Conservation (phyloP, 1,140 invertebrate species). For the Hermetia illucens region DNA sequence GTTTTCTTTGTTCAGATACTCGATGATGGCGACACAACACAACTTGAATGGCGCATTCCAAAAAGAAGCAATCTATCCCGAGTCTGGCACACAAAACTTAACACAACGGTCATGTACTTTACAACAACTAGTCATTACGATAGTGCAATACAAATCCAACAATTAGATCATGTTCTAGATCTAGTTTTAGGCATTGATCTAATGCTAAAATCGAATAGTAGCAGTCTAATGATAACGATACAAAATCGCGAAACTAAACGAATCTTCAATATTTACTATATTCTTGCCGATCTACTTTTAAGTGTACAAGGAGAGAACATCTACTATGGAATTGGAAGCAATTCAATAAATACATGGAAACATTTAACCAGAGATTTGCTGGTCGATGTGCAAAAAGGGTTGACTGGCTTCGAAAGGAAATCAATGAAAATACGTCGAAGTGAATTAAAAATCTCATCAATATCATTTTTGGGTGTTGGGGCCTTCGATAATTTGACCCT, state of each 20-base stretch:
- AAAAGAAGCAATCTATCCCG: conserved; percentile 45
- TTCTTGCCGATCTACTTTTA: conserved; percentile 57
- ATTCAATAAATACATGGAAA: conserved; percentile 50
- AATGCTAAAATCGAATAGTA: conserved; percentile 58
- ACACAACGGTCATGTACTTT: conserved; percentile 51
- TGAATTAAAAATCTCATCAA: conserved; percentile 48
- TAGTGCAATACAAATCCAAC: conserved; percentile 48
- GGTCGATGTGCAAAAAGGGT: conserved; percentile 83
- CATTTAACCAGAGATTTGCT: conserved; percentile 74
- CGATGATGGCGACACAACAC: conserved; percentile 56
- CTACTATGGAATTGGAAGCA: conserved; percentile 72
- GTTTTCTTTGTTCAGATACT: conserved; percentile 28
- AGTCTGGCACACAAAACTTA: conserved; percentile 39
- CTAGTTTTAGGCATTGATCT: conserved; percentile 67
- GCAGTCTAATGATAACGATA: conserved; percentile 61
- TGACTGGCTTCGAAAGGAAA: conserved; percentile 45
- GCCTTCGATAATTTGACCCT: conserved; percentile 70
- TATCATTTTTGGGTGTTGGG: conserved; percentile 46
- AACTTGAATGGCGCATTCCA: conserved; percentile 50
- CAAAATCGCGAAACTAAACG: conserved; percentile 65
- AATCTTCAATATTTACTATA: conserved; percentile 69
- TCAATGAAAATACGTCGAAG: conserved; percentile 56
- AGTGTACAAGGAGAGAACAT: conserved; percentile 61
- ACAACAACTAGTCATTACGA: conserved; percentile 51
- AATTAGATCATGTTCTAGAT: conserved; percentile 57